These are phyloP conservation scores for Autographa gamma DNA, from an alignment of 2,888 invertebrate species.

Conservation along the genomic window DNA sequence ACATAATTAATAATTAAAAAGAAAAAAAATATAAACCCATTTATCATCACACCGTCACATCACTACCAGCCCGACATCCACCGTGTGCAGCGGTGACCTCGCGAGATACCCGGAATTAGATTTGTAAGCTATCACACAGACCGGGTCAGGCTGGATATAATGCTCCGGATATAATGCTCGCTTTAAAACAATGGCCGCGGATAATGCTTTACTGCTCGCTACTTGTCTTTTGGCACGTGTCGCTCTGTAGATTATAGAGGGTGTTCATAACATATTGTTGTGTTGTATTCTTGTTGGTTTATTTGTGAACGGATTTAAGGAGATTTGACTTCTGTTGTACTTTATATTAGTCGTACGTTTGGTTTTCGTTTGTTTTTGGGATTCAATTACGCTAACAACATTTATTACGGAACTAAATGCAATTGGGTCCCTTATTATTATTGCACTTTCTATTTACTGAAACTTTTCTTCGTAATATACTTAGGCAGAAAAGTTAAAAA, in stretches of 20 bases:
- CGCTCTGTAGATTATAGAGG: slow-evolving; percentile 16
- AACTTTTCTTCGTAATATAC: too few species aligned
- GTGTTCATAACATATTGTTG: background rate
- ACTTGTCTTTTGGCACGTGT: slow-evolving; percentile 20
- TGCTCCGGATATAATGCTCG: slow-evolving; percentile 62
- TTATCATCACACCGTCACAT: slow-evolving; percentile 16
- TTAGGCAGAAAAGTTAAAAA: too few species aligned
- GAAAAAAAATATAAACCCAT: background rate
- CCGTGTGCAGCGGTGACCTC: slow-evolving; percentile 70
- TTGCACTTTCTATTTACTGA: too few species aligned
- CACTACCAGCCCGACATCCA: slow-evolving; percentile 44
- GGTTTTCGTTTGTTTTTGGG: too few species aligned
- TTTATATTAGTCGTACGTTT: too few species aligned
- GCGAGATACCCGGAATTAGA: slow-evolving; percentile 75
- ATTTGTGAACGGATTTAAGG: too few species aligned
- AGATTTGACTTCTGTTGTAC: too few species aligned
- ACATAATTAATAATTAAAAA: too few species aligned
- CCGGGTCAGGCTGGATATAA: slow-evolving; percentile 65
- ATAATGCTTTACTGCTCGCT: slow-evolving; percentile 29
- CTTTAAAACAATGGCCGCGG: slow-evolving; percentile 57
- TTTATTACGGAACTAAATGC: too few species aligned
- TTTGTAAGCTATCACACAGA: slow-evolving; percentile 77
- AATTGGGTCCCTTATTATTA: too few species aligned
- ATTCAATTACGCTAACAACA: too few species aligned
- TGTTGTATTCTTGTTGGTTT: background rate